Evolutionary conservation across 2,113 vertebrate species (phyloP).

Genomic region (Antigone vipio): DNA sequence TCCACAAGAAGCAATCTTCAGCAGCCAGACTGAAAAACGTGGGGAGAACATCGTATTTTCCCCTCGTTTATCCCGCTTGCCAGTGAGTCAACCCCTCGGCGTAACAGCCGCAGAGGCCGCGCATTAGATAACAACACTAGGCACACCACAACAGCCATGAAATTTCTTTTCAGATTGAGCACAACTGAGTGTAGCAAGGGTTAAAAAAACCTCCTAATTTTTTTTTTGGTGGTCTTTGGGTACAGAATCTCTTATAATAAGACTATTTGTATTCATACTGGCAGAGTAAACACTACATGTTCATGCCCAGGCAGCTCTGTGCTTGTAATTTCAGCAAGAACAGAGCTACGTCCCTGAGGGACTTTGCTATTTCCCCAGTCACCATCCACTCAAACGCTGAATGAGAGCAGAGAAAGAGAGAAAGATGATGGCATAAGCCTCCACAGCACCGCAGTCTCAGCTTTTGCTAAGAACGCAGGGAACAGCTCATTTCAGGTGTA

Average conservation of each 20-base stretch:
- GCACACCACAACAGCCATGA: accelerated
- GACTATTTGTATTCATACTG: conserved; percentile 87
- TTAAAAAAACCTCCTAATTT: conserved; percentile 73
- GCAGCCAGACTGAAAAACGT: background rate
- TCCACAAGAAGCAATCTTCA: background rate
- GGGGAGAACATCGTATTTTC: background rate
- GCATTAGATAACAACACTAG: background rate
- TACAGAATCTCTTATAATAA: conserved; percentile 82
- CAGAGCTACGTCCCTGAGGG: conserved; percentile 79
- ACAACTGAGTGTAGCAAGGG: conserved; percentile 51
- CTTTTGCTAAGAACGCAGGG: background rate
- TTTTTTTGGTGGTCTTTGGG: conserved; percentile 74
- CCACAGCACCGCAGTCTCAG: conserved; percentile 25
- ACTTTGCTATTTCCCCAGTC: conserved; percentile 74
- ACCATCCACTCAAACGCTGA: conserved; percentile 73
- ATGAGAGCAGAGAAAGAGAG: conserved; percentile 64
- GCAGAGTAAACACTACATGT: conserved; percentile 84
- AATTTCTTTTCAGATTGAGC: background rate
- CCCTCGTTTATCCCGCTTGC: background rate
- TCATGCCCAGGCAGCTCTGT: conserved; percentile 83
- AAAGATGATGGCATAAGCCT: conserved; percentile 68
- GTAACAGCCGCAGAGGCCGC: background rate
- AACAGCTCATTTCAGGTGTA: conserved; percentile 56
- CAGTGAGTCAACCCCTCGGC: background rate
- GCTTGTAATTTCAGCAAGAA: conserved; percentile 84